These are phyloP conservation scores for Anabas testudineus DNA, from an alignment of 2,797 vertebrate genomes.

Conservation along the genomic window DNA sequence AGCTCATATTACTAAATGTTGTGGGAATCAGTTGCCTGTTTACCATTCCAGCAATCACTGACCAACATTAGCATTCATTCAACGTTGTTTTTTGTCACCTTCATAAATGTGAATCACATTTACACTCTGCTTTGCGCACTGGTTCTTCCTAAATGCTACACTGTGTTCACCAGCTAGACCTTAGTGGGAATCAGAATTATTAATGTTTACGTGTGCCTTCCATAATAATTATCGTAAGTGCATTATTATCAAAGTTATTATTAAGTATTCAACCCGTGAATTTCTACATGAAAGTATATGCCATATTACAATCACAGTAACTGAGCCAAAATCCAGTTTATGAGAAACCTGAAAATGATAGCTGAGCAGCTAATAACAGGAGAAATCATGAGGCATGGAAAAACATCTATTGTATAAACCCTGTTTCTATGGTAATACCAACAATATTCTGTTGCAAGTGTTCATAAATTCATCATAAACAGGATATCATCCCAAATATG, in stretches of 20 bases:
- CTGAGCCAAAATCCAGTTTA: conserved; percentile 8
- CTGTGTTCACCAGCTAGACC: neutral
- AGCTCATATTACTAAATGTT: too few species aligned
- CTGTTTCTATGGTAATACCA: conserved; percentile 30
- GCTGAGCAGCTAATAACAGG: conserved; percentile 35
- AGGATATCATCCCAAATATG: conserved; percentile 28
- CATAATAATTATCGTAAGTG: conserved; percentile 13
- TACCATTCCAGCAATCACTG: too few species aligned
- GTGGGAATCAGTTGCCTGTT: too few species aligned
- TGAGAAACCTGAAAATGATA: conserved; percentile 26
- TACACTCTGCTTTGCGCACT: too few species aligned
- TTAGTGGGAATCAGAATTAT: neutral
- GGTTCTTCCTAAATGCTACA: too few species aligned
- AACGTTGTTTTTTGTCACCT: too few species aligned
- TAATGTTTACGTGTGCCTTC: conserved; percentile 19
- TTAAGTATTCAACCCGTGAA: conserved; percentile 1
- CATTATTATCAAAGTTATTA: conserved; percentile 12
- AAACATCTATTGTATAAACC: conserved; percentile 20
- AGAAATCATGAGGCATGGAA: conserved; percentile 19
- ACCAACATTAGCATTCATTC: too few species aligned
- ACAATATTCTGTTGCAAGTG: conserved; percentile 1
- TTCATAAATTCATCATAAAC: conserved; percentile 13
- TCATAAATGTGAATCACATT: too few species aligned
- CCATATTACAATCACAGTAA: conserved; percentile 19
- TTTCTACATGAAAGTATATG: conserved; percentile 1